Conservation (phyloP, 2,888 invertebrate species). For the Cartodere bifasciata region DNA sequence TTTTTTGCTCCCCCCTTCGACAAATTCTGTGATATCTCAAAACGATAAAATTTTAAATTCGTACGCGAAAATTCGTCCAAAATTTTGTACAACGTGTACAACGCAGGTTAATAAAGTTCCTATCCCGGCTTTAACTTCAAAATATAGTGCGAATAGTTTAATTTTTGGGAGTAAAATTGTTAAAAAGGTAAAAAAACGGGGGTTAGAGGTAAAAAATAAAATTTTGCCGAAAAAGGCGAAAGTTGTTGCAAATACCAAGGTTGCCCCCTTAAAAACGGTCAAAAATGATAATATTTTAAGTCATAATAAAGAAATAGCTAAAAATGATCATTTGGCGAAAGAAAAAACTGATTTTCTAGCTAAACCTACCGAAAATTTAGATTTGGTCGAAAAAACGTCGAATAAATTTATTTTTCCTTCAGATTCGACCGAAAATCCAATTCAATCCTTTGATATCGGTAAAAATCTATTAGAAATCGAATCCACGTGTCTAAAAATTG, state of each 20-base stretch:
- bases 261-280: too few species aligned
- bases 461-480: too few species aligned
- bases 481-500: too few species aligned
- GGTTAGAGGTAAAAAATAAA: too few species aligned
- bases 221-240: too few species aligned
- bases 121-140: conserved; percentile 31
- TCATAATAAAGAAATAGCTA: background rate
- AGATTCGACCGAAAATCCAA: too few species aligned
- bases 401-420: too few species aligned
- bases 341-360: conserved; percentile 2
- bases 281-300: background rate
- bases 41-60: background rate
- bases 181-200: too few species aligned
- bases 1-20: background rate
- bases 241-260: background rate
- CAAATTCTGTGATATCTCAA: too few species aligned
- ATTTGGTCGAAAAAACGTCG: too few species aligned
- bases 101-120: conserved; percentile 35
- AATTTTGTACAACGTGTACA: conserved; percentile 25
- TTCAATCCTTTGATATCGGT: too few species aligned
- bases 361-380: too few species aligned
- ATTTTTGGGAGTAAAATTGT: background rate
- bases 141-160: conserved; percentile 17
- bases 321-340: background rate
- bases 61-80: background rate